Evolutionary conservation across 2,888 invertebrate species (phyloP), one percentile per base, ranked within the genome.

Genomic region (Horisme vitalbata): DNA sequence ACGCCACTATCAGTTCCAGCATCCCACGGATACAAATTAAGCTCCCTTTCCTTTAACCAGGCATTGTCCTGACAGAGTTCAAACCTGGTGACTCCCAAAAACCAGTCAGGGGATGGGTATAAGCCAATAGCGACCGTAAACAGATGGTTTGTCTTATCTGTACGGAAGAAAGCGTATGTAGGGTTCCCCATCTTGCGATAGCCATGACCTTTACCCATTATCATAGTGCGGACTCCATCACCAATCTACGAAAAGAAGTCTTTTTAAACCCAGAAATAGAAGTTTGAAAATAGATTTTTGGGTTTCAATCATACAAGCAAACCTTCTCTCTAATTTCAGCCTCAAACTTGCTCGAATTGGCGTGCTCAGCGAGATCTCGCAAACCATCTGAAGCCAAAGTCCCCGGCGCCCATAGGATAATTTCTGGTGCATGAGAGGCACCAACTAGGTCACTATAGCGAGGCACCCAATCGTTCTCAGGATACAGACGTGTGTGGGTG

Each of bases 1-100:
- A 97, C 93, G 0, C 99, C 99, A 65, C 93, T 93, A 68, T 99
- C 98, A 1, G 98, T 98, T 0, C 99, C 99, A 24, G 98, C 98
- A 83, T 99, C 99, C 92, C 96, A 98, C 0, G 98, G 98, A 73
- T 93, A 97, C 10, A 99, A 89, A 79, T 98, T 96, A 15, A 99
- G 90, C 36, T 93, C 93, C 59, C 95, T 86, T 50, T 95, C 93
- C 44, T 94, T 93, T 6, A 95, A 90, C 99, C 99, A 99, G 0
- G 95, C 93, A 68, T 98, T 97, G 73, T 90, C 80, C 38, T 95
- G 91, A 63, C 99, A 99, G 3, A 99, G 88, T 74, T 99, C 96
- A 38, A 98, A 88, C 1, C 95, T 94, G 28, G 94, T 96, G 0
- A 99, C 94, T 1, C 99, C 99, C 2, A 98, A 94, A 41, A 98